Evolutionary conservation across 2,113 vertebrate genomes (phyloP), one percentile per base, ranked within the genome.

Genomic region (Trichechus manatus): DNA sequence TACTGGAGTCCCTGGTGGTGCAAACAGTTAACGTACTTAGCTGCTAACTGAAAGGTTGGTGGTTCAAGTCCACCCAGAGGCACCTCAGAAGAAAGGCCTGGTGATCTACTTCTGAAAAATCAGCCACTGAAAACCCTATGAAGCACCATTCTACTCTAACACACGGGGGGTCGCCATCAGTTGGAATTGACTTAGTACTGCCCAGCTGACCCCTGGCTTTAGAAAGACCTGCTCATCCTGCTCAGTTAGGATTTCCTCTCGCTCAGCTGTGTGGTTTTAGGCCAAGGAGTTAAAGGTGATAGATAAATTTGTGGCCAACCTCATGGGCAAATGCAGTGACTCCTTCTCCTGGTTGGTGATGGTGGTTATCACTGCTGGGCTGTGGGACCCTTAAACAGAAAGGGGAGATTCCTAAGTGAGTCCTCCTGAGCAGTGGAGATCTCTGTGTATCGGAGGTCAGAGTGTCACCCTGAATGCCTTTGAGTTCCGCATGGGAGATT

Each of bases 361-460:
- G 23, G 9, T 3, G 7, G 22, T 22, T n/a, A 9, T 11, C 36
- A 17, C 36, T 15, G 0, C 6, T 7, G 36, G 31, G 23, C 19
- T 1, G 0, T 17, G 27, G 33, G 17, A 47, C 29, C 39, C 53
- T 82, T 20, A 59, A 29, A 47, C 66, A 63, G 50, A 31, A 56
- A 27, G 20, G 33, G 79, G 68, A 11, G 4, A 0, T 82, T 63
- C 74, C 23, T 70, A 31, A 25, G 9, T 61, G 39, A 91, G 36
- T 84, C 50, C 29, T 86, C 89, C 84, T 36, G 25, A 15, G 89
- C 88, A 89, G 74, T 19, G 47, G 93, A 87, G 56, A 78, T n/a
- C 22, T 27, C 22, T 23, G 0, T 4, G 1, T 11, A 29, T 13
- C 10, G 61, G 39, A 19, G 19, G 61, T 10, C 90, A 64, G 56